Evolutionary conservation across 2,888 invertebrate genomes (phyloP).

Genomic region (Meghimatium bilineatum): DNA sequence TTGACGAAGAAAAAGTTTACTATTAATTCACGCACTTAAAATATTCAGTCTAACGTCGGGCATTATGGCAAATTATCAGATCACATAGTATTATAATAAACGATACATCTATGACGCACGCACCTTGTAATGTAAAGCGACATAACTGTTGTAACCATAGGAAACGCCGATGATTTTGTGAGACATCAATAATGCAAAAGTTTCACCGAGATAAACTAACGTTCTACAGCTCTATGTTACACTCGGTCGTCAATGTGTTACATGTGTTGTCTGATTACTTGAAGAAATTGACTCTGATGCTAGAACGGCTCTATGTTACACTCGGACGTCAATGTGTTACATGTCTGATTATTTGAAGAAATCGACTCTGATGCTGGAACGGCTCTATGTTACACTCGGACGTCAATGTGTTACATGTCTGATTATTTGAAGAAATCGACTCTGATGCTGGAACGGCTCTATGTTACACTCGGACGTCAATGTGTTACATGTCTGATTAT

Average conservation of each 20-base stretch:
- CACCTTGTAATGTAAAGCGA: background rate
- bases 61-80: background rate
- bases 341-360: too few species aligned
- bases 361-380: too few species aligned
- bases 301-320: too few species aligned
- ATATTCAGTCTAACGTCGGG: background rate
- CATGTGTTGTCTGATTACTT: background rate
- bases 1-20: background rate
- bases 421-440: too few species aligned
- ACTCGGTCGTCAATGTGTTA: background rate
- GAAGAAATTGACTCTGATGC: too few species aligned
- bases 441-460: too few species aligned
- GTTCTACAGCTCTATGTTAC: background rate
- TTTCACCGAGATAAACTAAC: background rate
- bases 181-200: constrained; percentile 7
- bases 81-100: constrained; percentile 6
- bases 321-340: too few species aligned
- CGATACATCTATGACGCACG: background rate
- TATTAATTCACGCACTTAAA: background rate
- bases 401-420: too few species aligned
- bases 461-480: too few species aligned
- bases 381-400: too few species aligned
- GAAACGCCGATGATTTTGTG: background rate
- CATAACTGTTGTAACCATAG: constrained; percentile 1
- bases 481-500: too few species aligned